Conservation (phyloP, 92 coral and sea anemone genomes). For the Nematostella vectensis region DNA sequence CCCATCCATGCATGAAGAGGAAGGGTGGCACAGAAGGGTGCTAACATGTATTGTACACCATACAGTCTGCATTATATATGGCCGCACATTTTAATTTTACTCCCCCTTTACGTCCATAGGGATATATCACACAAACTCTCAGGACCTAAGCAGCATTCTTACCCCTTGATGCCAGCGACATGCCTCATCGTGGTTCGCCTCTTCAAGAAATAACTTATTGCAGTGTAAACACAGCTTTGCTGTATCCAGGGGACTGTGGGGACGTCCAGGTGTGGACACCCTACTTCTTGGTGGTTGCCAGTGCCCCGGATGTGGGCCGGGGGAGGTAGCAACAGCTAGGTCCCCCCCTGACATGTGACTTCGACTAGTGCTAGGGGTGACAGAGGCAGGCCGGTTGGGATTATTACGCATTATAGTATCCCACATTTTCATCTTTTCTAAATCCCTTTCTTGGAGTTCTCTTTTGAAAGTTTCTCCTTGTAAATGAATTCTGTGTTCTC, state of each 20-base stretch:
- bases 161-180: constrained; percentile 96
- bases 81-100: no score
- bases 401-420: constrained; percentile 50
- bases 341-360: constrained; percentile 8
- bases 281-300: no score
- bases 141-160: no score
- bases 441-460: constrained; percentile 66
- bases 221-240: constrained; percentile 56
- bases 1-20: no score
- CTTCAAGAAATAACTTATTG: constrained; percentile 52
- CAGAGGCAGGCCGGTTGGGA: constrained; percentile 25
- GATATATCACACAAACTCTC: no score
- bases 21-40: no score
- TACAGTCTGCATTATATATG: background rate
- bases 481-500: constrained; percentile 53
- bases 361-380: constrained; percentile 25
- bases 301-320: constrained; percentile 7
- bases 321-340: background rate
- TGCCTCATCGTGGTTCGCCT: constrained; percentile 55
- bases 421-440: constrained; percentile 64
- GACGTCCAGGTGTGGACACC: no score
- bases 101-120: no score
- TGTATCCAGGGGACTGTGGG: constrained; percentile 7
- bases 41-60: no score
- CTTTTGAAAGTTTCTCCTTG: constrained; percentile 63